Base-by-base conservation (phyloP, 1,140 invertebrate genomes). In the Ceratina australensis region DNA sequence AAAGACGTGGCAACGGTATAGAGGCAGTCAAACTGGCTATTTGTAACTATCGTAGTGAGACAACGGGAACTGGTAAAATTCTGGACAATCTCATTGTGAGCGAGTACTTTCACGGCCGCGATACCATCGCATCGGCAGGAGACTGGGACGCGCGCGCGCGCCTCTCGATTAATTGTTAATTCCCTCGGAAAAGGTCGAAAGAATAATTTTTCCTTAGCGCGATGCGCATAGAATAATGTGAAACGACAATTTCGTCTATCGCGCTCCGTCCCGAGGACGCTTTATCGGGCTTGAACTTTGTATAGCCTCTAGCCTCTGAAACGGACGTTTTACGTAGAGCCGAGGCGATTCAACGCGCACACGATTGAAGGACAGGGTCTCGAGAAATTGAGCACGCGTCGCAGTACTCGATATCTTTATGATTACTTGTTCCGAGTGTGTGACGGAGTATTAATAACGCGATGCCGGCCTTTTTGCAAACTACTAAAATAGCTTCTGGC, bases 371-470 rank as follows among this genome's bases (percentile, higher is more conserved):
- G 49, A 69, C 3, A 20, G n/a, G 8, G 2, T 52, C 13, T 10
- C 33, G 57, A 33, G 12, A 33, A 50, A 24, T 3, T 10, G 26
- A 24, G 57, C 47, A 54, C 50, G 42, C 28, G 24, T 52, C 20
- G 28, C 15, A n/a, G 33, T 68, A n/a, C 15, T 22, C 57, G 52
- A 71, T 80, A 65, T 64, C 59, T 77, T 54, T 49, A 57, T 16
- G 50, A 54, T 56, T 68, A 57, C 50, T 10, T 22, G 20, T 8
- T 71, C 56, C 50, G 50, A 64, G 47, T n/a, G n/a, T 57, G 33
- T 42, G 3, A 77, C 50, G 20, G 20, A 63, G 78, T 80, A 80
- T 80, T 80, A 80, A 80, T 80, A 80, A 76, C 72, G 28, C 13
- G 28, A 12, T 18, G 54, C 15, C 7, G 20, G 60, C 72, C 61